Conservation (phyloP, 1,140 invertebrate genomes). For the Drosophila biarmipes region DNA sequence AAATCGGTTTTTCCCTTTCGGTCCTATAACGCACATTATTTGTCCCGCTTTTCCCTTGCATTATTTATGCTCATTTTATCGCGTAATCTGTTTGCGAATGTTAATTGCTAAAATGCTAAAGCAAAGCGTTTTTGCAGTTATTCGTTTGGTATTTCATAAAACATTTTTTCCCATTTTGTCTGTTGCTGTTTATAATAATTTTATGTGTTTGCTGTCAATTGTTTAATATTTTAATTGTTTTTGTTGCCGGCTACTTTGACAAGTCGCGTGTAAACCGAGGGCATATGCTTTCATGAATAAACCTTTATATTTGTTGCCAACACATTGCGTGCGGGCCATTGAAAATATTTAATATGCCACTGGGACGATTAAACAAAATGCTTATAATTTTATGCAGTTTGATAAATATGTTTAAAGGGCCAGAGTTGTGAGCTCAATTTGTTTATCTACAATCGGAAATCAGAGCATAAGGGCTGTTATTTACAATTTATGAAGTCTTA, state of each 20-base stretch:
- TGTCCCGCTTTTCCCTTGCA: constrained; percentile 19
- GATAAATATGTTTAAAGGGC: constrained; percentile 19
- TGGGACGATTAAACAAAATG: constrained; percentile 19
- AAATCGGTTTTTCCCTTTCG: constrained; percentile 1
- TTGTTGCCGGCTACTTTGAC: constrained; percentile 49
- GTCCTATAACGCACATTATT: not conserved
- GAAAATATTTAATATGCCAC: constrained; percentile 30
- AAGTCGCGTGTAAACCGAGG: constrained; percentile 54
- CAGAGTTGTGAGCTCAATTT: constrained; percentile 19
- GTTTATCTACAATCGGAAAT: constrained; percentile 33
- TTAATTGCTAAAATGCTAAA: constrained; percentile 66
- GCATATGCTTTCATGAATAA: constrained; percentile 49
- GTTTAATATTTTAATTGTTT: constrained; percentile 50
- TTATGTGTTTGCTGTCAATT: constrained; percentile 70
- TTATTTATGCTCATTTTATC: constrained; percentile 71
- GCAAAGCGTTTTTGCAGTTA: constrained; percentile 1
- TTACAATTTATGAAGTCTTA: constrained; percentile 34
- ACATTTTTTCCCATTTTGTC: constrained; percentile 25
- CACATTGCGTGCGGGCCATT: constrained; percentile 28
- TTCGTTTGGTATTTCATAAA: constrained; percentile 31
- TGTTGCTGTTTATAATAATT: constrained; percentile 47
- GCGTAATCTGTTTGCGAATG: constrained; percentile 74
- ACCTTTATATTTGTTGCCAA: constrained; percentile 7
- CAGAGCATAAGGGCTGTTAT: not conserved
- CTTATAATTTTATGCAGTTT: constrained; percentile 16